phyloP scores from a whole-genome alignment of 2,113 vertebrate species.

The Penelope pileata region DNA sequence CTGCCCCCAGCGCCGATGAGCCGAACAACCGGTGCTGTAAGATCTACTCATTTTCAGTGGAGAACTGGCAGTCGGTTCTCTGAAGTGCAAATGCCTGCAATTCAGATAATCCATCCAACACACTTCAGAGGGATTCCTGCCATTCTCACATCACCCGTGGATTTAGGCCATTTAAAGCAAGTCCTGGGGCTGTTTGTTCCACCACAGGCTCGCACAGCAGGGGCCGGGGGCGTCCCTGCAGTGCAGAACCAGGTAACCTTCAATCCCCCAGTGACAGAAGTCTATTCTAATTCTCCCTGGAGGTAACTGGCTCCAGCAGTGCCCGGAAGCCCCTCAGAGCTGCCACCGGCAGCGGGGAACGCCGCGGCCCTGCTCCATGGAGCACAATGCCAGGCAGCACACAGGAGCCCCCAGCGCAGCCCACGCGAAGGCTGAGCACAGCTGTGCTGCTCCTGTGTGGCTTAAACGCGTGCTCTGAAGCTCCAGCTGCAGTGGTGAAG shows the following conservation, averaged over 20 bases:
- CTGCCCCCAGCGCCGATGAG: neutral
- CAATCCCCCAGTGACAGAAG: no score
- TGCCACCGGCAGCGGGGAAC: no score
- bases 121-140: neutral
- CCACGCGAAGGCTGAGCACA: no score
- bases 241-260: no score
- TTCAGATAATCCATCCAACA: neutral
- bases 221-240: neutral
- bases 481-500: neutral
- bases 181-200: neutral
- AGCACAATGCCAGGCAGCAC: no score
- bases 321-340: no score
- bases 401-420: no score
- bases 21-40: accelerated
- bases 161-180: neutral
- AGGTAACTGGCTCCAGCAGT: no score
- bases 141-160: neutral
- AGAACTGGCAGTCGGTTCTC: neutral
- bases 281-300: no score
- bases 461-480: no score
- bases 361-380: no score
- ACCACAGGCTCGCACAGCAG: neutral
- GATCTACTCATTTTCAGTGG: neutral
- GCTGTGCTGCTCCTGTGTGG: no score
- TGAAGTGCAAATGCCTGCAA: neutral